phyloP scores from a whole-genome alignment of 2,888 invertebrate genomes.

The Cephus rjabovi region DNA sequence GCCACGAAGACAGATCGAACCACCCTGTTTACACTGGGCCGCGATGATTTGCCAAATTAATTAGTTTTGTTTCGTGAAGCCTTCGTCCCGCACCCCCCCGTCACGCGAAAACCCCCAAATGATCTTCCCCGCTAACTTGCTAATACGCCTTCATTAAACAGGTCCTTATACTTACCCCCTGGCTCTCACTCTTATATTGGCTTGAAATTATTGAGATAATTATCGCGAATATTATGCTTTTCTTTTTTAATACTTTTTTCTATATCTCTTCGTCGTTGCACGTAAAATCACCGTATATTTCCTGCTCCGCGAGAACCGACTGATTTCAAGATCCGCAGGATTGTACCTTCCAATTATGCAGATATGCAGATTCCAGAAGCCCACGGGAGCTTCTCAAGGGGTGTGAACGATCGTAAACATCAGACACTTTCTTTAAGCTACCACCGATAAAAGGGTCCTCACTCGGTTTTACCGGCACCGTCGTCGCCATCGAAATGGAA shows the following conservation, averaged over 20 bases:
- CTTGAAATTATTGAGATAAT: background rate
- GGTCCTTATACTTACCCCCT: constrained; percentile 5
- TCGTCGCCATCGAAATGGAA: constrained; percentile 48
- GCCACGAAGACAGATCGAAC: constrained; percentile 55
- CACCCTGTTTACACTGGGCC: constrained; percentile 56
- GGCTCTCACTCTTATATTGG: background rate
- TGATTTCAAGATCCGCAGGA: background rate
- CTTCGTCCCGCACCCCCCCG: constrained; percentile 5
- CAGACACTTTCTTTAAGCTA: constrained; percentile 42
- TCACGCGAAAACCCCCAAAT: constrained; percentile 42
- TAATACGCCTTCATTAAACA: constrained; percentile 39
- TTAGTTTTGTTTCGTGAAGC: constrained; percentile 42
- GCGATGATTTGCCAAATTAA: constrained; percentile 59
- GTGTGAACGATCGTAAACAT: constrained; percentile 47
- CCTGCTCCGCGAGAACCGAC: background rate
- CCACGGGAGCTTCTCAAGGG: constrained; percentile 21
- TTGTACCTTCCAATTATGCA: constrained; percentile 15
- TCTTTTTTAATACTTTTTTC: background rate
- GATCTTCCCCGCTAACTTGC: constrained; percentile 33
- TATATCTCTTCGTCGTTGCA: background rate
- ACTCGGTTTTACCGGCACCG: constrained; percentile 26
- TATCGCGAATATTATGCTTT: background rate
- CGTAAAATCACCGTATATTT: background rate
- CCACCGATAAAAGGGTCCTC: constrained; percentile 9
- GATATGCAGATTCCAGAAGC: constrained; percentile 20